Evolutionary conservation across 30 jellyfish, hydroid and myxozoan species (phyloP).

Genomic region (Hydractinia symbiolongicarpus): DNA sequence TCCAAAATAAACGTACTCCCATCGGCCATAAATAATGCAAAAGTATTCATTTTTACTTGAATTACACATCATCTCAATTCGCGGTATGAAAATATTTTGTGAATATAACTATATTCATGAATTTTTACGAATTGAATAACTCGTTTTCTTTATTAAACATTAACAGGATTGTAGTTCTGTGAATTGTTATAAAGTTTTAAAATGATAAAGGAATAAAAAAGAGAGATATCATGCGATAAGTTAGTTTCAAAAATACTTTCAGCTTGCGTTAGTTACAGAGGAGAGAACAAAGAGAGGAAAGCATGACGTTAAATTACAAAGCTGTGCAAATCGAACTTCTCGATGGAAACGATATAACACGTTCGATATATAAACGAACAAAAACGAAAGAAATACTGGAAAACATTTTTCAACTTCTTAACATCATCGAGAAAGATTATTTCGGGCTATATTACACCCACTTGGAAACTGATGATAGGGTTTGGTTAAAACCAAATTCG

Average conservation of each 20-base stretch:
- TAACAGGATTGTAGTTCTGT: neutral
- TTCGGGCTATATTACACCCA: constrained; percentile 74
- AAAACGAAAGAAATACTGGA: constrained; percentile 65
- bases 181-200: neutral
- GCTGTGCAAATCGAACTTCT: constrained; percentile 68
- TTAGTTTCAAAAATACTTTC: neutral
- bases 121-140: neutral
- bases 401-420: constrained; percentile 61
- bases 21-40: too few relatives aligned
- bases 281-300: neutral
- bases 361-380: constrained; percentile 59
- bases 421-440: constrained; percentile 82
- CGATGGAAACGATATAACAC: constrained; percentile 71
- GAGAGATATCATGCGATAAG: neutral
- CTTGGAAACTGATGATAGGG: constrained; percentile 39
- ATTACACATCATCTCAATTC: too few relatives aligned
- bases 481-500: constrained; percentile 57
- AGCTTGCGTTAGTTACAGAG: neutral
- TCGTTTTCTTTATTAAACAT: neutral
- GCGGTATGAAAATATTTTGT: too few relatives aligned
- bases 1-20: too few relatives aligned
- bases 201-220: neutral
- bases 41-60: too few relatives aligned
- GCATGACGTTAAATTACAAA: constrained; percentile 42
- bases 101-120: neutral